Conservation (phyloP, 2,113 vertebrate species). For the Lophochroa leadbeateri region DNA sequence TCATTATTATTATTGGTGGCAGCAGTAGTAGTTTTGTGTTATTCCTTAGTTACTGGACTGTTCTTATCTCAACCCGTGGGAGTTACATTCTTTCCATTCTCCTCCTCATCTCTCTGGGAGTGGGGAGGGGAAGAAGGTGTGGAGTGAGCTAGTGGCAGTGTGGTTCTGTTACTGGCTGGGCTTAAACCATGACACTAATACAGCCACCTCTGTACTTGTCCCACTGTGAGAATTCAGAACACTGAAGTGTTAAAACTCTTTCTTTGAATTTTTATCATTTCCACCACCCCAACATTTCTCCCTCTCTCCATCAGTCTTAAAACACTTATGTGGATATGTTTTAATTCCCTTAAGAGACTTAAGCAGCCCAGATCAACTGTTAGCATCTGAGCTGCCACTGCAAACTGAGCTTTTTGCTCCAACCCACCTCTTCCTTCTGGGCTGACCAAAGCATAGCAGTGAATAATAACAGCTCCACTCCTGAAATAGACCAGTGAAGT, state of each 20-base stretch:
- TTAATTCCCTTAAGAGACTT: background rate
- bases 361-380: background rate
- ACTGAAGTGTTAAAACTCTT: background rate
- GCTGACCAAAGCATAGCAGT: background rate
- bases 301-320: background rate
- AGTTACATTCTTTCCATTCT: background rate
- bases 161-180: background rate
- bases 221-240: background rate
- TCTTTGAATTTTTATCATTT: background rate
- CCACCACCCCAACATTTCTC: rapidly evolving
- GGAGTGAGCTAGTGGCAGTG: rapidly evolving
- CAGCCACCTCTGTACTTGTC: background rate
- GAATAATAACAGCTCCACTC: background rate
- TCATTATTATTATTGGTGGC: background rate
- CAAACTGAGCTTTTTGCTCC: background rate
- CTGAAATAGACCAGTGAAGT: background rate
- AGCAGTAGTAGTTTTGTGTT: background rate
- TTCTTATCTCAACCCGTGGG: background rate
- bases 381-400: background rate
- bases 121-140: background rate
- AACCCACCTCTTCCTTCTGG: background rate
- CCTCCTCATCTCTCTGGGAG: background rate
- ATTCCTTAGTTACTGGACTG: background rate
- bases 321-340: background rate
- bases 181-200: background rate